These are phyloP conservation scores for Clarias gariepinus DNA, from an alignment of 2,113 vertebrate genomes.

Conservation along the genomic window DNA sequence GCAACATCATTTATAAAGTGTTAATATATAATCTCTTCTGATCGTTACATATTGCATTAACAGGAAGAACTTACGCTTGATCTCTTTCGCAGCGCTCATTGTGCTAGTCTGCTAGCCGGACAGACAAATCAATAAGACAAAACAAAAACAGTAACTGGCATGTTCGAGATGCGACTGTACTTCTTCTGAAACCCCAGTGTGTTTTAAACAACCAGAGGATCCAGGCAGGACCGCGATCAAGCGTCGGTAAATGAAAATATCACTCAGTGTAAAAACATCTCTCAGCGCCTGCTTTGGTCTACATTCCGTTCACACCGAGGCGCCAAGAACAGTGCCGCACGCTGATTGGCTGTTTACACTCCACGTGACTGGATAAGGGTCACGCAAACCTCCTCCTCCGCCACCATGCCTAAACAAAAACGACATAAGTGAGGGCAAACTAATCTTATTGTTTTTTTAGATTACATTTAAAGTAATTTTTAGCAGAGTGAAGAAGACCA, in stretches of 20 bases:
- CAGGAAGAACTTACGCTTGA: constrained; percentile 43
- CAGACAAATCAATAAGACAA: background rate
- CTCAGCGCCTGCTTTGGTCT: background rate
- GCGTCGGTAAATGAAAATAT: background rate
- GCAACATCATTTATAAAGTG: background rate
- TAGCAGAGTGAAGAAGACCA: background rate
- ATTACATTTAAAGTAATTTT: background rate
- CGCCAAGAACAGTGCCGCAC: constrained; percentile 33
- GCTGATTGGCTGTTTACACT: constrained; percentile 30
- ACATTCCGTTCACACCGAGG: constrained; percentile 33
- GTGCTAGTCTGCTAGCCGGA: background rate
- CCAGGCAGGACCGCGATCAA: background rate
- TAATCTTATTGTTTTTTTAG: background rate
- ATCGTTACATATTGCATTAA: background rate
- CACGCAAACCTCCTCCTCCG: background rate
- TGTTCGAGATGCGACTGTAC: background rate
- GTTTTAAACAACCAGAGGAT: background rate
- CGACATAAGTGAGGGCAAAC: constrained; percentile 12
- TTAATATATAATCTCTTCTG: background rate
- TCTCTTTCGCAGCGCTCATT: constrained; percentile 48
- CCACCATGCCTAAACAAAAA: background rate
- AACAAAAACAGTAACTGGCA: background rate
- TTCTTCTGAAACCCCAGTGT: background rate
- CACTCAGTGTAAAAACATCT: background rate
- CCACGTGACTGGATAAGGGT: background rate